Evolutionary conservation across 1,140 invertebrate species (phyloP).

Genomic region (Drosophila hydei): DNA sequence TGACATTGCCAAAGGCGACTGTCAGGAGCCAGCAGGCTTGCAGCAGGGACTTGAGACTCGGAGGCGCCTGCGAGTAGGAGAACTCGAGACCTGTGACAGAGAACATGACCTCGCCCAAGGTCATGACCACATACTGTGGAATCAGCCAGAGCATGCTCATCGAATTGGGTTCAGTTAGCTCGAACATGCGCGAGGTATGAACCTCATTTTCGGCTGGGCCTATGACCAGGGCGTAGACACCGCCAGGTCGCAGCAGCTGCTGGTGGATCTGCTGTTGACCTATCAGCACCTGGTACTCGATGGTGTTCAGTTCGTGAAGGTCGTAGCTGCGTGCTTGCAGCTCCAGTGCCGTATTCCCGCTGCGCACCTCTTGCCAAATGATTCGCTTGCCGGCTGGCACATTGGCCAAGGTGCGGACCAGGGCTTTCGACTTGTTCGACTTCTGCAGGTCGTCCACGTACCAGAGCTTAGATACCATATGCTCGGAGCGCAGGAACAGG

Average conservation of each 20-base stretch:
- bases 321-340: conserved; percentile 58
- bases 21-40: conserved; percentile 96
- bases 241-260: conserved; percentile 82
- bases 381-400: conserved; percentile 50
- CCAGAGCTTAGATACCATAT: conserved; percentile 46
- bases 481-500: conserved; percentile 83
- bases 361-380: conserved; percentile 44
- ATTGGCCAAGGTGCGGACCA: conserved; percentile 64
- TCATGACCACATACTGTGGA: conserved; percentile 94
- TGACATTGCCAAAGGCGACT: conserved; percentile 95
- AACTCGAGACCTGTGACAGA: conserved; percentile 96
- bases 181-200: conserved; percentile 43
- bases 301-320: conserved; percentile 55
- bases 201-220: conserved; percentile 41
- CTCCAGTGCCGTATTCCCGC: conserved; percentile 32
- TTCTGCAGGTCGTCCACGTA: conserved; percentile 72
- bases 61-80: conserved; percentile 94
- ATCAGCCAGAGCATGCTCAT: conserved; percentile 93
- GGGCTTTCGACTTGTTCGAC: conserved; percentile 57
- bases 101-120: conserved; percentile 93
- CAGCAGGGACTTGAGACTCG: conserved; percentile 95
- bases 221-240: conserved; percentile 86
- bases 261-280: conserved; percentile 25
- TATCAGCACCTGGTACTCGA: conserved; percentile 33
- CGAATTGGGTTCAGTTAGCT: conserved; percentile 88